Evolutionary conservation across 2,888 invertebrate species (phyloP).

Genomic region (Lathronympha strigana): DNA sequence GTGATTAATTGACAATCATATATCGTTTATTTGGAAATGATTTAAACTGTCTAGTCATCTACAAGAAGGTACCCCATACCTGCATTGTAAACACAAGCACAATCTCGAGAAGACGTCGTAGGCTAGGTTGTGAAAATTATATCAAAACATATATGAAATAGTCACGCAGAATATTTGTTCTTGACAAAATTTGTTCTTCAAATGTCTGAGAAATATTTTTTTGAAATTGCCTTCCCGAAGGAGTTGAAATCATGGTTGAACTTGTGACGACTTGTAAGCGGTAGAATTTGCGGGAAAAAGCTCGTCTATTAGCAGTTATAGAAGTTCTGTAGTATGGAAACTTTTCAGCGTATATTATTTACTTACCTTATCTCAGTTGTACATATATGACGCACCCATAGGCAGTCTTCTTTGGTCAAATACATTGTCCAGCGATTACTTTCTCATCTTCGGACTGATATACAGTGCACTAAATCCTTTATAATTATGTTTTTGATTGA

Average conservation of each 20-base stretch:
- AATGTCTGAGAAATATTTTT: too few species aligned
- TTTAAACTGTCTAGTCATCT: conserved; percentile 2
- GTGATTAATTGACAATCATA: conserved; percentile 35
- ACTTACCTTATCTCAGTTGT: too few species aligned
- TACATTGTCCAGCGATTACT: conserved; percentile 16
- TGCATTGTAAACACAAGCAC: background rate
- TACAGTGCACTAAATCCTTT: conserved; percentile 62
- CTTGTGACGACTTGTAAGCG: too few species aligned
- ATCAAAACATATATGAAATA: background rate
- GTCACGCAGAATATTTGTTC: too few species aligned
- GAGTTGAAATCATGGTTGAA: too few species aligned
- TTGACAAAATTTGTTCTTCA: too few species aligned
- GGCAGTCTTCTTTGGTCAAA: background rate
- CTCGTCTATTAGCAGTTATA: too few species aligned
- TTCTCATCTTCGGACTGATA: conserved; percentile 44
- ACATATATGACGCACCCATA: background rate
- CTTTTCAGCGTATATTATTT: too few species aligned
- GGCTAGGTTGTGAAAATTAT: background rate
- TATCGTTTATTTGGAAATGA: conserved; percentile 10
- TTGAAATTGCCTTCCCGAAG: too few species aligned
- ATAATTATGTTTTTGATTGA: conserved; percentile 77
- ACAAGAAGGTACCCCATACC: background rate
- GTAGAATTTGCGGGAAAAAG: too few species aligned
- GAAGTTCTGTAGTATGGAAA: too few species aligned
- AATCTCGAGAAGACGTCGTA: background rate